phyloP scores from a whole-genome alignment of 2,797 vertebrate species.

The Protosalanx chinensis region DNA sequence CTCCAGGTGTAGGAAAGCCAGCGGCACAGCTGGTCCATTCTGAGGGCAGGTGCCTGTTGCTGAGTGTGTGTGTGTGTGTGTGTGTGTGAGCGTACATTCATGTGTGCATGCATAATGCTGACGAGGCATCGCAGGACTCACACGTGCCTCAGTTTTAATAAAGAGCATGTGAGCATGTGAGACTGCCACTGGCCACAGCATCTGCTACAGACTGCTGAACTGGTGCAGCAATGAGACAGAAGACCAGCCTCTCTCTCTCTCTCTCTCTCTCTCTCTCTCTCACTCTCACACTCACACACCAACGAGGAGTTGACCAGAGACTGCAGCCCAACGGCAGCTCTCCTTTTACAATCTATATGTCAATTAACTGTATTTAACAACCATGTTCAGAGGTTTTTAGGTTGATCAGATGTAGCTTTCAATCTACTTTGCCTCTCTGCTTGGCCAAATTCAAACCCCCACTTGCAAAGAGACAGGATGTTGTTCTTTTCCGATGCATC shows the following conservation, averaged over 20 bases:
- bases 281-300: too few species aligned
- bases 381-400: not conserved
- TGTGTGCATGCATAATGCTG: conserved; percentile 27
- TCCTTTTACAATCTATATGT: too few species aligned
- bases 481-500: not conserved
- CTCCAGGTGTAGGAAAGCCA: conserved; percentile 49
- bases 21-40: conserved; percentile 47
- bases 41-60: conserved; percentile 37
- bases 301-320: too few species aligned
- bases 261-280: too few species aligned
- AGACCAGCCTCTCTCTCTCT: not conserved
- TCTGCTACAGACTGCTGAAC: conserved; percentile 20
- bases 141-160: conserved; percentile 39
- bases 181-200: conserved; percentile 25
- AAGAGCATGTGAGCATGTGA: conserved; percentile 54
- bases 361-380: not conserved
- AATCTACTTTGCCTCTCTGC: not conserved
- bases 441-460: not conserved
- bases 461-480: not conserved
- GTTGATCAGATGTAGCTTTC: not conserved
- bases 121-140: conserved; percentile 55
- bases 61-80: conserved; percentile 23
- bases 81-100: conserved; percentile 8
- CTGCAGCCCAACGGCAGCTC: too few species aligned
- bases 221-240: not conserved